phyloP scores from a whole-genome alignment of 2,888 invertebrate genomes.

The Dysmachus trigonus region DNA sequence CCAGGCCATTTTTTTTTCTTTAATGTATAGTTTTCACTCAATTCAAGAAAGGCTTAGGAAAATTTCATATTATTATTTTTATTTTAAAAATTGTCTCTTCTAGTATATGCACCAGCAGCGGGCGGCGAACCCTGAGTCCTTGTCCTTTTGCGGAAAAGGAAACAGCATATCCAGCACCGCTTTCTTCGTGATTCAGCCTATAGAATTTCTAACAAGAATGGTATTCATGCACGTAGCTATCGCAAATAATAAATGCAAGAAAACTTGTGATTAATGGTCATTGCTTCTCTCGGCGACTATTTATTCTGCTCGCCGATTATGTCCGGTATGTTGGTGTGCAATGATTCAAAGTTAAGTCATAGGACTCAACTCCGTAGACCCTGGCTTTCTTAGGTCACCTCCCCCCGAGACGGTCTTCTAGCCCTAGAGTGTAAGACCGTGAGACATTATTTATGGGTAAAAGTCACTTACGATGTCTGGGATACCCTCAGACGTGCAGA shows the following conservation, averaged over 20 bases:
- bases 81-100: too few relatives aligned
- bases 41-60: too few relatives aligned
- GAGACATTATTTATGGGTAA: constrained; percentile 35
- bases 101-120: too few relatives aligned
- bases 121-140: neutral
- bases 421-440: neutral
- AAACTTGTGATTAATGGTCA: constrained; percentile 39
- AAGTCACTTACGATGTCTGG: constrained; percentile 1
- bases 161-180: neutral
- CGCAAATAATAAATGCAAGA: constrained; percentile 31
- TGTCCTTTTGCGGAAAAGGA: neutral
- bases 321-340: neutral
- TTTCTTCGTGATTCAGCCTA: neutral
- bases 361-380: neutral
- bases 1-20: too few relatives aligned
- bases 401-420: neutral
- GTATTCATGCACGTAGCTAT: constrained; percentile 3
- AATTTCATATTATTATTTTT: too few relatives aligned
- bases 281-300: neutral
- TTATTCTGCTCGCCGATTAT: neutral
- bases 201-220: constrained; percentile 35
- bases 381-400: neutral
- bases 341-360: too few relatives aligned
- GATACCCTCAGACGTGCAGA: neutral
- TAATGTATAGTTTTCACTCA: too few relatives aligned